phyloP scores from a whole-genome alignment of 2,113 vertebrate genomes.

The Fregetta grallaria region DNA sequence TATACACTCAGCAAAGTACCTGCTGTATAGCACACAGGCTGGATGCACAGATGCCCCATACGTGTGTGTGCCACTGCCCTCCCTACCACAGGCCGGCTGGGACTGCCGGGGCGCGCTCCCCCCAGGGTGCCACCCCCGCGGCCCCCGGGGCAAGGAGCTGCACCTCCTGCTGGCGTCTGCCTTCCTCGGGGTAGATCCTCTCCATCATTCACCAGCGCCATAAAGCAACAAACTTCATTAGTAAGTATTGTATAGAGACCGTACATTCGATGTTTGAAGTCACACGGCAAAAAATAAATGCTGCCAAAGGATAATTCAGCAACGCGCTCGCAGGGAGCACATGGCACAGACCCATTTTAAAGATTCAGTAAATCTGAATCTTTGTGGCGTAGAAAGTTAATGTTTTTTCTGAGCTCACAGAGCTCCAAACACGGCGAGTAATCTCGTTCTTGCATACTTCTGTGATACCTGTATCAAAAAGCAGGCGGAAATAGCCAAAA shows the following conservation, averaged over 20 bases:
- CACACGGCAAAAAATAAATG: background rate
- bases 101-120: background rate
- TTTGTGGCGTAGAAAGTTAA: background rate
- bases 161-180: background rate
- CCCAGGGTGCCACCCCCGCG: background rate
- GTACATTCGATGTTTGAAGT: fast-evolving
- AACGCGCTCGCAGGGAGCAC: background rate
- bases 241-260: fast-evolving
- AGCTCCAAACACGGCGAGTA: constrained; percentile 26
- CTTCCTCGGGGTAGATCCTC: background rate
- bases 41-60: background rate
- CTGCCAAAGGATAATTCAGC: background rate
- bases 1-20: background rate
- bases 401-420: constrained; percentile 29
- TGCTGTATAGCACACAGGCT: fast-evolving
- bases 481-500: background rate
- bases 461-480: background rate
- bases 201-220: background rate
- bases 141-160: background rate
- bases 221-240: background rate
- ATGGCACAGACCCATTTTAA: background rate
- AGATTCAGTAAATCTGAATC: background rate
- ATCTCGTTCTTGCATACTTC: background rate
- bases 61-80: background rate
- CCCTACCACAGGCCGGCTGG: background rate